These are phyloP conservation scores for Ceriagrion tenellum DNA, from an alignment of 2,888 invertebrate genomes.

Conservation along the genomic window DNA sequence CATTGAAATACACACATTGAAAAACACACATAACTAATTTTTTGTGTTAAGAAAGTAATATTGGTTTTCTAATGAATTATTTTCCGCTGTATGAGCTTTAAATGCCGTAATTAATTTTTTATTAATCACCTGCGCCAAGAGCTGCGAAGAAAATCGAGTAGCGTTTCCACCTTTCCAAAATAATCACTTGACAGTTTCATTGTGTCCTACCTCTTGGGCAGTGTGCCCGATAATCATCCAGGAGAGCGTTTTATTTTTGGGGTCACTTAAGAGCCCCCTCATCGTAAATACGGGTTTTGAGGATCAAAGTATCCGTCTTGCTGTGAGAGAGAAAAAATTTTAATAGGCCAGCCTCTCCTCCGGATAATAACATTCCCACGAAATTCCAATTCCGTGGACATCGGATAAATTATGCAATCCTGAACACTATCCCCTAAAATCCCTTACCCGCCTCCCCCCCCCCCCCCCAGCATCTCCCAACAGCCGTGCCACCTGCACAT, in stretches of 20 bases:
- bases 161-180: neutral
- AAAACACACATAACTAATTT: too few relatives aligned
- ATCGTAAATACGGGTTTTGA: neutral
- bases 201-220: neutral
- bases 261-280: neutral
- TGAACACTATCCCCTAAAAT: conserved; percentile 1
- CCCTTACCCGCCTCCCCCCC: neutral
- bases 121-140: too few relatives aligned
- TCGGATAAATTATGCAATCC: conserved; percentile 15
- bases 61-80: too few relatives aligned
- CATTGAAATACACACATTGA: too few relatives aligned
- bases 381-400: conserved; percentile 19
- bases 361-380: conserved; percentile 37
- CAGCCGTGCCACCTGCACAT: neutral
- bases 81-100: too few relatives aligned
- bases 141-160: neutral
- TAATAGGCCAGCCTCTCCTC: neutral
- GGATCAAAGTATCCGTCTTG: neutral
- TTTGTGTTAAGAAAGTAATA: too few relatives aligned
- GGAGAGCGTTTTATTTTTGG: neutral
- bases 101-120: too few relatives aligned
- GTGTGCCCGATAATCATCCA: neutral
- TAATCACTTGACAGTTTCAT: neutral
- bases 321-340: neutral
- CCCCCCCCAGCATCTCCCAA: neutral